Base-by-base conservation (phyloP, 2,888 invertebrate species). In the Apodemia mormo region DNA sequence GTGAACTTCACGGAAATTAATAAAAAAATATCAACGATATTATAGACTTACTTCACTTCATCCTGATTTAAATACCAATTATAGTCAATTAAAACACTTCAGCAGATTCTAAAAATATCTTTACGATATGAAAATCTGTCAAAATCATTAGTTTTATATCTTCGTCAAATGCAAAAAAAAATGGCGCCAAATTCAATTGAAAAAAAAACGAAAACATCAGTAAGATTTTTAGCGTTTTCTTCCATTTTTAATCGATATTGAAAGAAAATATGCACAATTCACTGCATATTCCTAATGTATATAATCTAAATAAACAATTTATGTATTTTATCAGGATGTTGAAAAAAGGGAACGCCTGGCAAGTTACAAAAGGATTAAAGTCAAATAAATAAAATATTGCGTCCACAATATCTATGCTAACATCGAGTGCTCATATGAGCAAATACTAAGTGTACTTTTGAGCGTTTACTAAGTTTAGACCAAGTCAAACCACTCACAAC, bases 261-360 rank as follows among this genome's bases (percentile, higher is more conserved):
- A 8, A 40, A 40, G 8, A 40, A 40, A 40, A 5, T 40, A 40
- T 40, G 40, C 40, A 40, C 14, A n/a, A 9, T 9, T 45, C 12
- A 12, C 8, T 45, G 45, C 45, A 45, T 4, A 12, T 45, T 45
- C 2, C 5, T 5, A 45, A 14, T 45, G 12, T 45, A 43, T 45
- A 45, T 45, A 45, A 45, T 45, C 3, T 45, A 10, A 12, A 12
- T 12, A 45, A 45, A 45, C 4, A 12, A 12, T 37, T 37, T 37
- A 5, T 45, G 12, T 10, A 29, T 58, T 58, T 58, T 58, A 58
- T 58, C 58, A 58, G 58, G 58, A 58, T 58, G 58, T 30, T 10
- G 58, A 30, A 30, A 58, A 58, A 58, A 29, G 29, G 30, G 58
- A 58, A 84, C 79, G 81, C 79, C 80, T 85, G 88, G 88, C 88